Percentiles rank a stretch among this genome's conserved stretches.
phyloP scores from a whole-genome alignment of 2,888 invertebrate species.

The Agrochola lychnidis region DNA sequence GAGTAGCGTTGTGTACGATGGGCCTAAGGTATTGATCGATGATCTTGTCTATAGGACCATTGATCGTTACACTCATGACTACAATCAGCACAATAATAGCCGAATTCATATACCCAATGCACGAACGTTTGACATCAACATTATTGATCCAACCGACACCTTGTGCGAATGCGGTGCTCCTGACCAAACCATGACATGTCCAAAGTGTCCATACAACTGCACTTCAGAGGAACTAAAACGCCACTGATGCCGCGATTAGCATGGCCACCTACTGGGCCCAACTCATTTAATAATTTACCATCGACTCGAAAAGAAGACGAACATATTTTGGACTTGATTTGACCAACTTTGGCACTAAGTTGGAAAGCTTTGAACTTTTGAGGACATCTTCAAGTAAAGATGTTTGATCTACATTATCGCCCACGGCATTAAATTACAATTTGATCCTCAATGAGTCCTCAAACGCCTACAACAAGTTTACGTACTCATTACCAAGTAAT shows the following conservation, averaged over 20 bases:
- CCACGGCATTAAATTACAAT: conserved; percentile 7
- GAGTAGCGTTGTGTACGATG: neutral
- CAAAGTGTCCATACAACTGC: too few species aligned
- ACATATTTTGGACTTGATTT: neutral
- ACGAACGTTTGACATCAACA: neutral
- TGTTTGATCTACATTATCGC: neutral
- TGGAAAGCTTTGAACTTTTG: neutral
- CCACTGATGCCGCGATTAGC: too few species aligned
- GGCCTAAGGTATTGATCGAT: neutral
- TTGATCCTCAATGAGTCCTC: conserved; percentile 18
- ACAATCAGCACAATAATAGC: neutral
- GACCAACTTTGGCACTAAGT: neutral
- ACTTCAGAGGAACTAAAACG: too few species aligned
- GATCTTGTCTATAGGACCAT: neutral
- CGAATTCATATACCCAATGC: neutral
- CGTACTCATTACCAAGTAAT: conserved; percentile 28
- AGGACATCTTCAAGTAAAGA: neutral
- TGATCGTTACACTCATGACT: neutral
- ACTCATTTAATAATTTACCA: too few species aligned
- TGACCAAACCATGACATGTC: too few species aligned
- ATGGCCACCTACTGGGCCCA: too few species aligned
- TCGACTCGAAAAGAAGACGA: too few species aligned
- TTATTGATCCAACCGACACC: too few species aligned
- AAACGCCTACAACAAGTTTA: conserved; percentile 35
- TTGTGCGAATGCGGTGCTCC: too few species aligned